Evolutionary conservation across 2,888 invertebrate species (phyloP).

Genomic region (Drosophila fulvimacula): DNA sequence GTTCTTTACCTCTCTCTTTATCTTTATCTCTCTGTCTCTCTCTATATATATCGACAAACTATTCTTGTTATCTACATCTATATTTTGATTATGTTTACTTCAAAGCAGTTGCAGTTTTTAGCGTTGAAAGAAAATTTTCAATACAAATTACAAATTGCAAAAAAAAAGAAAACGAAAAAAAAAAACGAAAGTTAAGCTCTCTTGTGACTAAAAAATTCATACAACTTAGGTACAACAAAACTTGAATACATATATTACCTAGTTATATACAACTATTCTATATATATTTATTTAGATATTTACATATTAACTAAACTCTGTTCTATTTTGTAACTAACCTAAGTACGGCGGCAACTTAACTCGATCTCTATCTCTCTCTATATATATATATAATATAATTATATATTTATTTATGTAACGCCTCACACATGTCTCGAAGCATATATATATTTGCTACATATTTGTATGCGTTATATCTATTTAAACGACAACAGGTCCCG

Average conservation of each 20-base stretch:
- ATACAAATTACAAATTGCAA: constrained; percentile 11
- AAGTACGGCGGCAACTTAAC: constrained; percentile 54
- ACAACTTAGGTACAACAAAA: constrained; percentile 67
- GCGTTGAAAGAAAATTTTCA: constrained; percentile 34
- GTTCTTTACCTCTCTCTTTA: constrained; percentile 12
- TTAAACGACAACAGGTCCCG: constrained; percentile 84
- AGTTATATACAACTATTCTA: constrained; percentile 31
- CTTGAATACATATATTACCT: constrained; percentile 34
- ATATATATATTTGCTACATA: constrained; percentile 47
- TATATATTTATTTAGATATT: constrained; percentile 32
- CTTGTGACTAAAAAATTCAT: constrained; percentile 77
- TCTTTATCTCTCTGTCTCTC: constrained; percentile 26
- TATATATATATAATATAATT: constrained; percentile 16
- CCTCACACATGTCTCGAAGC: constrained; percentile 50
- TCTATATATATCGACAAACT: constrained; percentile 6
- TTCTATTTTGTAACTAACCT: constrained; percentile 81
- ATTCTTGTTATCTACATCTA: neutral
- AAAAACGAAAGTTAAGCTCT: constrained; percentile 63
- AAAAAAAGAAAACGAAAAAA: no score
- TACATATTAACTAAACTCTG: constrained; percentile 44
- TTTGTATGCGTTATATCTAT: constrained; percentile 70
- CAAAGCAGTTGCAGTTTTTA: constrained; percentile 85
- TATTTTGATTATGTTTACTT: constrained; percentile 31
- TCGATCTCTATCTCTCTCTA: constrained; percentile 26
- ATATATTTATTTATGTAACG: constrained; percentile 25